Evolutionary conservation across 2,888 invertebrate genomes (phyloP).

Genomic region (Ophion costatus): DNA sequence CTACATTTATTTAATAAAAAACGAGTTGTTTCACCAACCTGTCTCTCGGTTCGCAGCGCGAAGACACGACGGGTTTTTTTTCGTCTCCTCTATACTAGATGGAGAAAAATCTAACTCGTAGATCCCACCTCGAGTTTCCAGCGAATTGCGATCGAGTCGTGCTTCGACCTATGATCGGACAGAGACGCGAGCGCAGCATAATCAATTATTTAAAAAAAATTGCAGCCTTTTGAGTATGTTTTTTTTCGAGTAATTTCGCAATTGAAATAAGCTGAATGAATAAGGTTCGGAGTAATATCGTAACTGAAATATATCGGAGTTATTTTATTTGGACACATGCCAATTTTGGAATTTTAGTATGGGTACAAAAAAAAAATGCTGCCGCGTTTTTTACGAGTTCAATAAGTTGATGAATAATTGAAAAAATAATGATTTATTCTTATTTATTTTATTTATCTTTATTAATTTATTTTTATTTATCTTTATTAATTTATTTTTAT

Average conservation of each 20-base stretch:
- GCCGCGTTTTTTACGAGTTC: too few species aligned
- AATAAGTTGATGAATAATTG: too few species aligned
- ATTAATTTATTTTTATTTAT: too few species aligned
- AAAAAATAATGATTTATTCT: too few species aligned
- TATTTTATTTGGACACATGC: too few species aligned
- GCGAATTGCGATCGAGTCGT: not conserved
- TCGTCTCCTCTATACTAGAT: not conserved
- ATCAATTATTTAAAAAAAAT: not conserved
- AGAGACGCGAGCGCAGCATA: not conserved
- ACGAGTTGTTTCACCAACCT: constrained; percentile 20
- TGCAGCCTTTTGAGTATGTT: not conserved
- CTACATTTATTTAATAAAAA: constrained; percentile 34
- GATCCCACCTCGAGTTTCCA: not conserved
- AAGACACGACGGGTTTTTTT: constrained; percentile 1
- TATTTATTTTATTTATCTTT: too few species aligned
- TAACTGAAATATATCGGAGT: too few species aligned
- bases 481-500: too few species aligned
- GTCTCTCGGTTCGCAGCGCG: not conserved
- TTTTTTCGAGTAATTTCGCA: not conserved
- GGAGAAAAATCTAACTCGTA: constrained; percentile 2
- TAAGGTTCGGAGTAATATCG: not conserved
- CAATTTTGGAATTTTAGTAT: too few species aligned
- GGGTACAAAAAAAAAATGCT: too few species aligned
- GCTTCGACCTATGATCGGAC: not conserved
- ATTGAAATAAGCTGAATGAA: too few species aligned